phyloP scores from a whole-genome alignment of 2,797 vertebrate genomes.

The Sphaeramia orbicularis region DNA sequence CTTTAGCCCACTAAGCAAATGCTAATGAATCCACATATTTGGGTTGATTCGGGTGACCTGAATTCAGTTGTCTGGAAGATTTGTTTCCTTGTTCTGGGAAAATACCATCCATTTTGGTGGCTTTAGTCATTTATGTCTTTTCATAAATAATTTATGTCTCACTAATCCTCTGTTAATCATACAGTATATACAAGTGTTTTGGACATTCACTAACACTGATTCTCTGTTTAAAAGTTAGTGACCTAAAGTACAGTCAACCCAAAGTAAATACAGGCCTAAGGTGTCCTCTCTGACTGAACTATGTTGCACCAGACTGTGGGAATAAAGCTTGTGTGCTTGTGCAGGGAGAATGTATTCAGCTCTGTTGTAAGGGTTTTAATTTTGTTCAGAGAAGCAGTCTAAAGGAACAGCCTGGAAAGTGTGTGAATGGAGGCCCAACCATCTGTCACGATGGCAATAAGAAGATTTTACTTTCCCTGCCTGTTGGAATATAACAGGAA shows the following conservation, averaged over 20 bases:
- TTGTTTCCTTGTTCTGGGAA: conserved; percentile 42
- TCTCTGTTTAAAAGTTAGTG: conserved; percentile 13
- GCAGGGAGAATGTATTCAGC: conserved; percentile 68
- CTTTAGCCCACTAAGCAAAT: conserved; percentile 51
- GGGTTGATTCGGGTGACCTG: conserved; percentile 75
- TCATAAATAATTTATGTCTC: no score
- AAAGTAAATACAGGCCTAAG: conserved; percentile 41
- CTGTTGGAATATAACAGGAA: conserved; percentile 35
- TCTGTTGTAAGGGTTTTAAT: conserved; percentile 71
- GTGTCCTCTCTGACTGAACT: conserved; percentile 46
- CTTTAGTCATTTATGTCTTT: conserved; percentile 6
- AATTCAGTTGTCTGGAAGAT: conserved; percentile 69
- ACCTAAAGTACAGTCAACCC: conserved; percentile 14
- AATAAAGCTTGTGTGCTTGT: conserved; percentile 55
- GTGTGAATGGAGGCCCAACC: conserved; percentile 72
- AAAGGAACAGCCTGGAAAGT: conserved; percentile 67
- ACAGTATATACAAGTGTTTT: neutral
- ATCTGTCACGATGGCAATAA: conserved; percentile 67
- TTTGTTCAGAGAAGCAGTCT: conserved; percentile 75
- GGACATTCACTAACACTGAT: neutral
- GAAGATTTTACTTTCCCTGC: conserved; percentile 56
- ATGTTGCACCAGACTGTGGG: conserved; percentile 53
- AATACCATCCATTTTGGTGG: conserved; percentile 3
- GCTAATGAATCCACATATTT: conserved; percentile 72
- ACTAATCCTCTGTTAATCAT: no score